Evolutionary conservation across 37 sponge, comb jelly and placozoan genomes (phyloP), one percentile per base, ranked within the genome.

Genomic region (Lycopodina hypogea): DNA sequence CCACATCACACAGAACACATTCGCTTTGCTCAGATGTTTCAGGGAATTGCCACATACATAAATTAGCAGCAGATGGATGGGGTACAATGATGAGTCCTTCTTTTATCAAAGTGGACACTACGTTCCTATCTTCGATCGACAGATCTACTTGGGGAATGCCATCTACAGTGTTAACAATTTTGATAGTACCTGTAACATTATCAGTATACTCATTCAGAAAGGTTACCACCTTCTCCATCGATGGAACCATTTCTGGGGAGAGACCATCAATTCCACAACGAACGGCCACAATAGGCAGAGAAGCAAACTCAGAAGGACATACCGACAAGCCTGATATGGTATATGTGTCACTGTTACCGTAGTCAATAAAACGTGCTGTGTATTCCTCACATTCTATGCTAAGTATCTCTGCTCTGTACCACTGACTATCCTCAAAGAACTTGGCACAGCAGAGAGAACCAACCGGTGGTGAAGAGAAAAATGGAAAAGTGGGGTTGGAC

Each of bases 271-370:
- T 61, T 22, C 59, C 23, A 56, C 87, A 86, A 26, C 41, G 36
- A 33, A 80, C 60, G 2, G 76, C 74, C 19, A 68, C 3, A n/a
- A 67, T 32, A 7, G 87, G 87, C 18, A 74, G 57, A 30, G 29
- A 51, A 48, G 45, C 59, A 42, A 80, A 80, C 60, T 86, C 22
- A 36, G 57, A 3, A 23, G 80, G 80, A 51, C 82, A 81, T 28
- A 52, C 1, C 12, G 61, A 1, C 42, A 81, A 34, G 37, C 62
- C 17, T 0, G 50, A 52, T 32, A 81, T 28, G 15, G 50, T 6
- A 35, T 86, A 87, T 35, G 30, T 68, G 23, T 86, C 91, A 1
- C 51, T 62, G 62, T 92, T 92, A 0, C 92, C 92, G 81, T 71
- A 92, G 56, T 92, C 92, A 40, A 92, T 40, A 74, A 84, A 92